Conservation (phyloP, 2,113 vertebrate genomes). For the Sylvilagus bachmani region DNA sequence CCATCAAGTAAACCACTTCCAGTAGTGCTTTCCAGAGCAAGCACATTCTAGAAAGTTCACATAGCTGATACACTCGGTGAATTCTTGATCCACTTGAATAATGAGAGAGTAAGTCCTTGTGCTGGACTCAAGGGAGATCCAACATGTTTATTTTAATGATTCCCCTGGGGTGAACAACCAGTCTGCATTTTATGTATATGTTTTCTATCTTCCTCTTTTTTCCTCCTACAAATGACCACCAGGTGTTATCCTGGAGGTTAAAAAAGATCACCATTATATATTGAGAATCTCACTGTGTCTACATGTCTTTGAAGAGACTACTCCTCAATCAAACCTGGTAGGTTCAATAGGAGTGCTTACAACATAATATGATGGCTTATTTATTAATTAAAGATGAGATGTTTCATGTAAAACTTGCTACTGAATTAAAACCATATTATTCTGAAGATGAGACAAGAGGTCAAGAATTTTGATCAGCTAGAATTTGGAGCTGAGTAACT, state of each 20-base stretch:
- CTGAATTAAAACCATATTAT: background rate
- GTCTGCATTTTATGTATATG: background rate
- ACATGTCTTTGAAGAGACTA: background rate
- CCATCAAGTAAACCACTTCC: background rate
- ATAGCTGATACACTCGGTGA: background rate
- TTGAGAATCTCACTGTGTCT: background rate
- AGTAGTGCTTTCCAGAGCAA: background rate
- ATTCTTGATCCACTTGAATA: constrained; percentile 3
- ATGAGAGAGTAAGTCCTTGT: background rate
- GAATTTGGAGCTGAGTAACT: background rate
- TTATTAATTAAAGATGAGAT: background rate
- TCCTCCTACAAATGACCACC: background rate
- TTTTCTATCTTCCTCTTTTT: background rate
- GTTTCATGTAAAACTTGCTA: background rate
- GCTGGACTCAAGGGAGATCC: background rate
- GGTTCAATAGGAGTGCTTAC: background rate
- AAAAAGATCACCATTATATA: background rate
- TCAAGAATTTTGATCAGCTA: background rate
- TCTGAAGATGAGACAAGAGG: background rate
- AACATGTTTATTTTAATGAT: background rate
- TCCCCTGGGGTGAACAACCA: background rate
- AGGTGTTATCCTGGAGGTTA: background rate
- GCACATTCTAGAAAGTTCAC: background rate
- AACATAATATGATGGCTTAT: background rate
- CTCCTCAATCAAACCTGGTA: background rate